phyloP scores from a whole-genome alignment of 2,888 invertebrate species.

The Pachymerium ferrugineum region DNA sequence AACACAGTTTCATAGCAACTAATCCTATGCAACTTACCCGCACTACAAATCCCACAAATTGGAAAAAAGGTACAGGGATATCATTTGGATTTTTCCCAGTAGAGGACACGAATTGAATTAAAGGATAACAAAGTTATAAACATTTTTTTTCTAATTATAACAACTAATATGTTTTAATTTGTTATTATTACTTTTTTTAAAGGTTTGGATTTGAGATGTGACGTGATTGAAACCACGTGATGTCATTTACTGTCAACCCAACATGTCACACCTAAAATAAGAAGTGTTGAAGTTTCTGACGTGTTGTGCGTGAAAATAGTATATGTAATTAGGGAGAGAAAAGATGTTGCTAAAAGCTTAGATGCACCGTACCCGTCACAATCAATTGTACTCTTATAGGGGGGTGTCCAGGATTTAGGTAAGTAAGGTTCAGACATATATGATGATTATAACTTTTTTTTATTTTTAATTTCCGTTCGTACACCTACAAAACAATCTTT shows the following conservation, averaged over 20 bases:
- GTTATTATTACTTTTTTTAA: too few relatives aligned
- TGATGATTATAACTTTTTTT: too few relatives aligned
- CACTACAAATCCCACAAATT: neutral
- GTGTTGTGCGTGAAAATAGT: neutral
- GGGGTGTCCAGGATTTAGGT: too few relatives aligned
- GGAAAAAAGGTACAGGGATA: too few relatives aligned
- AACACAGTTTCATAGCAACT: neutral
- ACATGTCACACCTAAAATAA: neutral
- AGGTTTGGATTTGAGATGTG: too few relatives aligned
- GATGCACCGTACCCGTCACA: neutral
- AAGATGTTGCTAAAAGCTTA: constrained; percentile 5
- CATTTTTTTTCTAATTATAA: too few relatives aligned
- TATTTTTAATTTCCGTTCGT: neutral
- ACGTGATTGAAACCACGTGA: neutral
- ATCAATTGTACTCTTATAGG: constrained; percentile 1
- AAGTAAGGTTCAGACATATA: too few relatives aligned
- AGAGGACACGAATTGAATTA: too few relatives aligned
- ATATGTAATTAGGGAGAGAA: neutral
- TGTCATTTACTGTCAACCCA: neutral
- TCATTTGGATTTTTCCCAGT: too few relatives aligned
- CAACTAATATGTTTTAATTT: too few relatives aligned
- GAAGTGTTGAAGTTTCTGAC: neutral
- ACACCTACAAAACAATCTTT: neutral
- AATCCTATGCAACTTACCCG: neutral
- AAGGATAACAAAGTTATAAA: too few relatives aligned